These are phyloP conservation scores for Chloroceryle amazona DNA, from an alignment of 2,797 vertebrate genomes.

Conservation along the genomic window DNA sequence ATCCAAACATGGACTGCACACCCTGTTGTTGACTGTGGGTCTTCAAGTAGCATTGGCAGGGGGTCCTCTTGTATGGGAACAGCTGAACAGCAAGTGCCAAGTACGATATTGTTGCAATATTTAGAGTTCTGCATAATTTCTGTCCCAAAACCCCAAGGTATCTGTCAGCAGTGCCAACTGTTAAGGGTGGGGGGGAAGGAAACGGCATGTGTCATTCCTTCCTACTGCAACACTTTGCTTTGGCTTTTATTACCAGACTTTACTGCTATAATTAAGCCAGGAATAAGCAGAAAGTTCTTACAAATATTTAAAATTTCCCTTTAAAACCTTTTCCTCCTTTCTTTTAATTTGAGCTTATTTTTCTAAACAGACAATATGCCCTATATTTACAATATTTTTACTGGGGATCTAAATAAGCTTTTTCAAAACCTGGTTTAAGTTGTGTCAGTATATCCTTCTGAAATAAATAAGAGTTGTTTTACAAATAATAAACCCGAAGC, in stretches of 20 bases:
- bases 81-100: background rate
- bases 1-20: background rate
- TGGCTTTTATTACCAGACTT: background rate
- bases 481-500: background rate
- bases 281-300: background rate
- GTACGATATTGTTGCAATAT: background rate
- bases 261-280: background rate
- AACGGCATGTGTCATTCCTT: background rate
- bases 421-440: background rate
- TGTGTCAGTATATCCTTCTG: background rate
- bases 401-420: background rate
- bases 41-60: background rate
- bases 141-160: background rate
- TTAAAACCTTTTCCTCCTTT: background rate
- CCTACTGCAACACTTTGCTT: background rate
- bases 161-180: background rate
- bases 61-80: background rate
- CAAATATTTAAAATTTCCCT: background rate
- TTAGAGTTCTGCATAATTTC: background rate
- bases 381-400: background rate
- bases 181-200: background rate
- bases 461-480: background rate
- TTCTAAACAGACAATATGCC: background rate
- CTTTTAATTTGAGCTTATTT: background rate
- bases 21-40: background rate